Evolutionary conservation across 2,888 invertebrate genomes (phyloP), one percentile per base, ranked within the genome.

Genomic region (Epinotia ramella): DNA sequence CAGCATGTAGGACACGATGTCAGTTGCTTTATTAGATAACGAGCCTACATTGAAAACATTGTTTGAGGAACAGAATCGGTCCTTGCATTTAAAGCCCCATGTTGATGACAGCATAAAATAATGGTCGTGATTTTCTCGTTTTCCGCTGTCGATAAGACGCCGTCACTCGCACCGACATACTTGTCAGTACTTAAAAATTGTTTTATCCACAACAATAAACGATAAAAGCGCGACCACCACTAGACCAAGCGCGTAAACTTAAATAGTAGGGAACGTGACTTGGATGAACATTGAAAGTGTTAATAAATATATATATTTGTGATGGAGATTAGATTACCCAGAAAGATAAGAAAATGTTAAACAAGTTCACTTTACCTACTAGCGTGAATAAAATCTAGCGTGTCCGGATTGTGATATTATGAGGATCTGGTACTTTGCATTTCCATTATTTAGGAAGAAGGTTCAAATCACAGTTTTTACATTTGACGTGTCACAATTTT

Each of bases 401-500:
- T 53, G 12, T 33, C 11, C 12, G 67, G n/a, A 60, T 46, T 24
- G 13, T 20, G 20, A 24, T 60, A 46, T 24, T 24, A 69, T 28
- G 46, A 28, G 28, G 59, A 60, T 60, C 11, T 69, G 44, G 69
- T 60, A 60, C 2, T 44, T 59, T 60, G 44, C 46, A 28, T 46
- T 44, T 60, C 46, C n/a, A 24, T n/a, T 60, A 40, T 60, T 69
- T 59, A 69, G 20, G 16, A 16, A 60, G 24, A 69, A 60, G 59
- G 46, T 60, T 24, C 7, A 83, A 82, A 81, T 89, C 92, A 91
- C 91, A 91, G 91, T 91, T 92, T 91, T 91, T 91, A 91, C 89
- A 89, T 87, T 88, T 86, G 80, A 81, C 83, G 85, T 81, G 79
- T 81, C 85, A 86, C 84, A 83, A 80, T 77, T 78, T 82, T 84